Percentiles rank a stretch among this genome's conserved stretches.
Evolutionary conservation across 2,797 vertebrate genomes (phyloP).

Genomic region (Melanotaenia trifasciata): DNA sequence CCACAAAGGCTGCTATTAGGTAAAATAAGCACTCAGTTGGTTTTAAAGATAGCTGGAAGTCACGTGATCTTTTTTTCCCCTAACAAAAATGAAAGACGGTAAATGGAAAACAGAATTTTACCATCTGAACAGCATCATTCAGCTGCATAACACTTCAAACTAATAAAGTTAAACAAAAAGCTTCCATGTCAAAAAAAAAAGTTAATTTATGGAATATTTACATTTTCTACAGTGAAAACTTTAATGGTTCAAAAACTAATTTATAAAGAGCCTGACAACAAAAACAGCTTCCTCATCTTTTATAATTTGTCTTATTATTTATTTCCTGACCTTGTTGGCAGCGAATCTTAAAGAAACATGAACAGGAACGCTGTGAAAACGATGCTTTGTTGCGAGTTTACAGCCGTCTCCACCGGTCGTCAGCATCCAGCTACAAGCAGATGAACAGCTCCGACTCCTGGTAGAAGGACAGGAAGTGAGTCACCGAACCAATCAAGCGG

Average conservation of each 20-base stretch:
- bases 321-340: no score
- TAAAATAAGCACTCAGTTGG: conserved; percentile 39
- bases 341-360: background rate
- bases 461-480: conserved; percentile 14
- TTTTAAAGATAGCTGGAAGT: conserved; percentile 32
- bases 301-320: no score
- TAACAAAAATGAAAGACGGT: background rate
- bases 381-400: background rate
- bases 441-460: conserved; percentile 79
- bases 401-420: background rate
- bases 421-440: conserved; percentile 62
- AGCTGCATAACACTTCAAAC: background rate
- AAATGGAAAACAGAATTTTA: background rate
- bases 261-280: background rate
- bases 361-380: background rate
- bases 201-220: background rate
- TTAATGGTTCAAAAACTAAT: background rate
- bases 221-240: conserved; percentile 7
- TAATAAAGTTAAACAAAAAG: background rate
- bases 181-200: background rate
- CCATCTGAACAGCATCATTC: background rate
- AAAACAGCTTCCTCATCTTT: background rate
- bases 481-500: background rate
- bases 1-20: conserved; percentile 1
- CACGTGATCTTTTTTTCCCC: background rate